Percentiles rank a stretch among this genome's conserved stretches.
Evolutionary conservation across 2,888 invertebrate species (phyloP).

Genomic region (Eulithis prunata): DNA sequence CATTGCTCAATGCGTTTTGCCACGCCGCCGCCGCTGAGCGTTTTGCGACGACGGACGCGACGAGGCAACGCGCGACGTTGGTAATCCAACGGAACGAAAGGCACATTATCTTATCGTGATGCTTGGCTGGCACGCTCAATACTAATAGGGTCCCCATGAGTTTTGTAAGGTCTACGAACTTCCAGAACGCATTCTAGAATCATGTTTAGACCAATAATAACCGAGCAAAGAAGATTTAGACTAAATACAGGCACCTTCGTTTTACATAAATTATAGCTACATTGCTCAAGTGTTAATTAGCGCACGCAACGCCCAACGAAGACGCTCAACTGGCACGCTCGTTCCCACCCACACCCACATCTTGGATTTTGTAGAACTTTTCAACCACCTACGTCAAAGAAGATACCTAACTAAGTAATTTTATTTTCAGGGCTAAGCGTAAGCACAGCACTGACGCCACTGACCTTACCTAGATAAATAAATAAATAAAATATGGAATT

Average conservation of each 20-base stretch:
- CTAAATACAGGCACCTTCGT: no score
- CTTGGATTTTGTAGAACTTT: neutral
- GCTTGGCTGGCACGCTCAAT: slow-evolving; percentile 43
- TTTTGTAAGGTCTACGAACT: no score
- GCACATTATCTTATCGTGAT: slow-evolving; percentile 5
- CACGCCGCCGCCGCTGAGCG: slow-evolving; percentile 6
- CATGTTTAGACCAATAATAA: no score
- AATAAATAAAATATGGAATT: neutral
- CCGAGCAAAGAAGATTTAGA: no score
- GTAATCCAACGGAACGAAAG: neutral
- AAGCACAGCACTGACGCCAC: no score
- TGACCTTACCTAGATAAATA: no score
- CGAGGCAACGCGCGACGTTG: neutral
- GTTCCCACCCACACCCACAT: no score
- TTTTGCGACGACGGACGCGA: neutral
- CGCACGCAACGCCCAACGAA: no score
- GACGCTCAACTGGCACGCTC: neutral
- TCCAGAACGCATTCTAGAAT: no score
- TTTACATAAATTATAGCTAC: no score
- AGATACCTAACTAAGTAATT: neutral
- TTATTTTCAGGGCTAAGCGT: no score
- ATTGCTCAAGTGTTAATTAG: no score
- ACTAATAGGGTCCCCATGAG: slow-evolving; percentile 40
- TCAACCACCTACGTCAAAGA: neutral
- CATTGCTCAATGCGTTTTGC: slow-evolving; percentile 11